Evolutionary conservation across 2,797 vertebrate genomes (phyloP).

Genomic region (Pelodytes ibericus): DNA sequence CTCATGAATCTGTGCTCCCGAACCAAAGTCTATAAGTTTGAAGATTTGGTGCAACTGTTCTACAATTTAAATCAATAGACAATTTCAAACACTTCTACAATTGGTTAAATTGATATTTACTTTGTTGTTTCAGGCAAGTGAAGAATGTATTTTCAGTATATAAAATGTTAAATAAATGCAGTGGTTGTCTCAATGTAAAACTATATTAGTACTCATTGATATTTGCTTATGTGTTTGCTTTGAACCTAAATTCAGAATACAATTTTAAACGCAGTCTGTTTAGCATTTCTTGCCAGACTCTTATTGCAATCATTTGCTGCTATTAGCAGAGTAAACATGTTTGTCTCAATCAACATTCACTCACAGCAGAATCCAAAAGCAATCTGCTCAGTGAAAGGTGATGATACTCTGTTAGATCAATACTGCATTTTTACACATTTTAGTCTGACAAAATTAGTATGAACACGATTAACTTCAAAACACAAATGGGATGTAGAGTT

Average conservation of each 20-base stretch:
- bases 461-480: slow-evolving; percentile 57
- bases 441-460: slow-evolving; percentile 56
- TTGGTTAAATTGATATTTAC: background rate
- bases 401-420: slow-evolving; percentile 61
- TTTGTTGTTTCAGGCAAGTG: background rate
- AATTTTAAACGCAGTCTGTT: slow-evolving; percentile 42
- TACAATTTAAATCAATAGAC: background rate
- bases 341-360: slow-evolving; percentile 62
- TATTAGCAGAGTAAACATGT: slow-evolving; percentile 53
- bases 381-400: slow-evolving; percentile 58
- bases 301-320: slow-evolving; percentile 60
- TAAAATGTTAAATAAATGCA: background rate
- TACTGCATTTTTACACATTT: slow-evolving; percentile 57
- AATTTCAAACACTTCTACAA: background rate
- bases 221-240: slow-evolving; percentile 4
- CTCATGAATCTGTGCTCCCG: no score
- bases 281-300: slow-evolving; percentile 39
- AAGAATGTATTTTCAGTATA: no score
- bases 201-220: slow-evolving; percentile 15
- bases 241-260: slow-evolving; percentile 14
- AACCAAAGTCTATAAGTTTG: no score
- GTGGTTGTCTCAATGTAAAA: background rate
- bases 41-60: background rate
- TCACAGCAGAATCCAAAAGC: slow-evolving; percentile 50
- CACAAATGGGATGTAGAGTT: slow-evolving; percentile 47